A percentile compares a stretch with the other conserved stretches of the same genome.
phyloP scores from a whole-genome alignment of 2,888 invertebrate species.

The Oscheius sp. region DNA sequence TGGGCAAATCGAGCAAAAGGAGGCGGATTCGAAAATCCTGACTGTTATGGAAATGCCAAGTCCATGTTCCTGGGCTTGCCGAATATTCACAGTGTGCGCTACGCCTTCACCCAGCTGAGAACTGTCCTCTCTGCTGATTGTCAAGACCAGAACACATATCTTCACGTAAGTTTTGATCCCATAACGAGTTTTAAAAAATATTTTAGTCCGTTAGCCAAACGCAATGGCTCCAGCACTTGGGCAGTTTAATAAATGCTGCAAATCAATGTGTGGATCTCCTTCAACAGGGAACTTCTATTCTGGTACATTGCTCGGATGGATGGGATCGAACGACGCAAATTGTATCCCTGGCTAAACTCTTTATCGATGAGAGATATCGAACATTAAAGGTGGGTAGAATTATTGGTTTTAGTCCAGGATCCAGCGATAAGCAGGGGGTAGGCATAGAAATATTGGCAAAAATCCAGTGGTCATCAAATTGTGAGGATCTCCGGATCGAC shows the following conservation, averaged over 20 bases:
- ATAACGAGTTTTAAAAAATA: no score
- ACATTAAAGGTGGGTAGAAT: conserved; percentile 81
- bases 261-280: conserved; percentile 59
- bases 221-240: conserved; percentile 62
- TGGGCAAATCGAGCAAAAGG: conserved; percentile 95
- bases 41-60: conserved; percentile 93
- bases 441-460: no score
- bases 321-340: conserved; percentile 99
- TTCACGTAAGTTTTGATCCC: conserved; percentile 35
- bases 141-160: conserved; percentile 34
- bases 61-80: conserved; percentile 96
- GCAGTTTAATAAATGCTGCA: conserved; percentile 47
- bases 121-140: conserved; percentile 72
- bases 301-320: conserved; percentile 98
- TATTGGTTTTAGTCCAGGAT: no score
- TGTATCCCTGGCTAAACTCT: conserved; percentile 88
- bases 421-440: no score
- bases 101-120: conserved; percentile 89
- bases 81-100: conserved; percentile 94
- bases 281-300: conserved; percentile 82
- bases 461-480: no score
- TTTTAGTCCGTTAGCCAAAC: conserved; percentile 58
- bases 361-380: conserved; percentile 92
- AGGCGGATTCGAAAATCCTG: conserved; percentile 89
- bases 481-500: no score